These are phyloP conservation scores for Heloderma charlesbogerti DNA, from an alignment of 2,113 vertebrate species.

Conservation along the genomic window DNA sequence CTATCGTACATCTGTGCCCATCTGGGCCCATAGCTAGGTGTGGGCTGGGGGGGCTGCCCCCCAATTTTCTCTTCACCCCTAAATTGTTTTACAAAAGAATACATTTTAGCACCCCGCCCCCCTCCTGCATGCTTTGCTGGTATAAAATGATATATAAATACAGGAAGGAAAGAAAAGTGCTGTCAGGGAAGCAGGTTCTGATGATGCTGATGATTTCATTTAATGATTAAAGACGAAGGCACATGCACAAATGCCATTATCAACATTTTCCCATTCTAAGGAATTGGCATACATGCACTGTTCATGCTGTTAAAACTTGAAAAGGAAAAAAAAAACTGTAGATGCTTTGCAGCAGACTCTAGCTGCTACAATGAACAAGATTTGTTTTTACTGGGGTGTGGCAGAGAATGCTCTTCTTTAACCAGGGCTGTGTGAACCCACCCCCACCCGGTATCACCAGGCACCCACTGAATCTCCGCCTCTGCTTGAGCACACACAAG, in stretches of 20 bases:
- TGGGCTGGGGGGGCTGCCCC: too few relatives aligned
- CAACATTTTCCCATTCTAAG: background rate
- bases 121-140: background rate
- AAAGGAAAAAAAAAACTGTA: background rate
- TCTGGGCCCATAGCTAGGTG: too few relatives aligned
- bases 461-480: too few relatives aligned
- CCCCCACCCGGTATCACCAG: too few relatives aligned
- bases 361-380: background rate
- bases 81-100: too few relatives aligned
- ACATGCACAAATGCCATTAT: background rate
- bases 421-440: too few relatives aligned
- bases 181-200: background rate
- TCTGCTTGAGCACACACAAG: too few relatives aligned
- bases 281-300: background rate
- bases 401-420: background rate
- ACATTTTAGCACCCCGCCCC: background rate
- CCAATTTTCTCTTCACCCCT: too few relatives aligned
- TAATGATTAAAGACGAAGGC: background rate
- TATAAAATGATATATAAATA: background rate
- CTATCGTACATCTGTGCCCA: background rate
- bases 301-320: background rate
- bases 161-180: background rate
- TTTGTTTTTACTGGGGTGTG: background rate
- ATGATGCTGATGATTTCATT: background rate
- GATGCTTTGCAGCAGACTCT: background rate